phyloP scores from a whole-genome alignment of 1,140 invertebrate genomes.

The Choristoneura fumiferana region DNA sequence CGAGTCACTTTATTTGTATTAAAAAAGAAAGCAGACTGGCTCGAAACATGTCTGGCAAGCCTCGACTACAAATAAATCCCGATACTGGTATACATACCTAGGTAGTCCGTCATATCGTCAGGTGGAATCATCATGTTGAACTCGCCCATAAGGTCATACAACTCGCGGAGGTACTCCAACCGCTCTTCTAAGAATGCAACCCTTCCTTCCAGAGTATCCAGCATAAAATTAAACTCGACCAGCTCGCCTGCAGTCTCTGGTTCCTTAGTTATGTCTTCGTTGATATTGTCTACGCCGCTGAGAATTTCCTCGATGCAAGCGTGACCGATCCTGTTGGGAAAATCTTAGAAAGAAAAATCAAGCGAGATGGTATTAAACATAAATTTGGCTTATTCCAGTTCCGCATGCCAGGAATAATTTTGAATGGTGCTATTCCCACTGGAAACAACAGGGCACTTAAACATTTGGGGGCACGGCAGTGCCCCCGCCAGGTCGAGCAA shows the following conservation, averaged over 20 bases:
- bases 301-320: slow-evolving; percentile 60
- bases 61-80: too few relatives aligned
- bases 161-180: slow-evolving; percentile 72
- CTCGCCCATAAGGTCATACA: slow-evolving; percentile 79
- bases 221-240: slow-evolving; percentile 69
- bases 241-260: slow-evolving; percentile 61
- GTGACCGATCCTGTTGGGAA: slow-evolving; percentile 51
- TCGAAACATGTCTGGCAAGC: too few relatives aligned
- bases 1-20: too few relatives aligned
- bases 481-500: too few relatives aligned
- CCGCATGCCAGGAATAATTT: too few relatives aligned
- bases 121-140: slow-evolving; percentile 74
- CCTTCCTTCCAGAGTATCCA: slow-evolving; percentile 70
- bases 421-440: too few relatives aligned
- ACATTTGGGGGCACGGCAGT: too few relatives aligned
- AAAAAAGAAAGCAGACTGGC: too few relatives aligned
- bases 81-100: slow-evolving; percentile 45
- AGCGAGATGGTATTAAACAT: too few relatives aligned
- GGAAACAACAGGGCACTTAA: too few relatives aligned
- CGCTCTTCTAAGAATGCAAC: slow-evolving; percentile 67
- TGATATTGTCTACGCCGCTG: slow-evolving; percentile 48
- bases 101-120: slow-evolving; percentile 76
- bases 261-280: slow-evolving; percentile 54
- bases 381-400: too few relatives aligned
- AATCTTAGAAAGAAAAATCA: too few relatives aligned